phyloP scores from a whole-genome alignment of 2,113 vertebrate species.

The Falcunculus frontatus region DNA sequence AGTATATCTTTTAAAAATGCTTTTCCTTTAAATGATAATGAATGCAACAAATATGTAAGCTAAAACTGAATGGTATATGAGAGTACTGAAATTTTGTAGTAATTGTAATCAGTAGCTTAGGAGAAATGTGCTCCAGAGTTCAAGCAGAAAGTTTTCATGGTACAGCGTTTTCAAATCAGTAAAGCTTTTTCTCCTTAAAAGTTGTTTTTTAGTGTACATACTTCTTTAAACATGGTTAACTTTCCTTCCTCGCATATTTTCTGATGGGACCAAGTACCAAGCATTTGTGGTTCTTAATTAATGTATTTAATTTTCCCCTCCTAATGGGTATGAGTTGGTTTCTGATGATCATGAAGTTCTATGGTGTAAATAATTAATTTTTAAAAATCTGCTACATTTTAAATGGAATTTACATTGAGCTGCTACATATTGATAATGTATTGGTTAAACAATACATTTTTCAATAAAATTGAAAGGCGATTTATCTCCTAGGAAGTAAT shows the following conservation, averaged over 20 bases:
- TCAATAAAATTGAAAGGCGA: slow-evolving; percentile 71
- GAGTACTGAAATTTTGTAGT: neutral
- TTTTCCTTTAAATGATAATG: neutral
- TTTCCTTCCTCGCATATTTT: neutral
- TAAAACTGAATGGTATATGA: neutral
- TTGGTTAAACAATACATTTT: slow-evolving; percentile 66
- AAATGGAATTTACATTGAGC: neutral
- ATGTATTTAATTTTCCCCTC: slow-evolving; percentile 12
- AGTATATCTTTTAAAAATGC: slow-evolving; percentile 54
- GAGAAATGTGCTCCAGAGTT: neutral
- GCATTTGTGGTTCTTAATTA: neutral
- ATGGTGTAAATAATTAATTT: neutral
- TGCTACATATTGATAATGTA: slow-evolving; percentile 62
- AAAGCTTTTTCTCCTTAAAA: neutral
- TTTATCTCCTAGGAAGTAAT: slow-evolving; percentile 76
- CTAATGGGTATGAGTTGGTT: neutral
- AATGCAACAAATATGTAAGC: neutral
- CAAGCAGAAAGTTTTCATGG: neutral
- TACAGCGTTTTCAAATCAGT: neutral
- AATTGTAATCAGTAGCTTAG: neutral
- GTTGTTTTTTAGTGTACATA: neutral
- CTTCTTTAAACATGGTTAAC: neutral
- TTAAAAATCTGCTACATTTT: neutral
- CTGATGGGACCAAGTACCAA: neutral
- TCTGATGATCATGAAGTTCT: neutral